Conservation (phyloP, 2,888 invertebrate species). For the Anaspis maculata region DNA sequence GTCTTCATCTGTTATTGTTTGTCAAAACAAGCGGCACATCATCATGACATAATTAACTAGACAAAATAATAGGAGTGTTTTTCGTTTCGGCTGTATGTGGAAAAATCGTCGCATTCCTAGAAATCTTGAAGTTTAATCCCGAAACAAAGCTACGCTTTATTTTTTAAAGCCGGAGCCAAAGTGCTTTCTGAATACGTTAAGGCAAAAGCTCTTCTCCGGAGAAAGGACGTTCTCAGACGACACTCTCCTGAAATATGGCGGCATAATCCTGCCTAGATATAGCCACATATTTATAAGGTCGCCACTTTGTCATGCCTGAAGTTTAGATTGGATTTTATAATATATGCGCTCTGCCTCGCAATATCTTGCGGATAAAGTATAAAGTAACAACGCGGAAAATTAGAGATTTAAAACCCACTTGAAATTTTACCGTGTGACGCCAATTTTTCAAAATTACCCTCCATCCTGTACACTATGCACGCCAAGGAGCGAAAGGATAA, state of each 20-base stretch:
- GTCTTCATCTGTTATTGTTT: conserved; percentile 18
- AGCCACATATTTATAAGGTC: conserved; percentile 44
- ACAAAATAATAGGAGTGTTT: too few relatives aligned
- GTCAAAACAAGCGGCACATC: conserved; percentile 17
- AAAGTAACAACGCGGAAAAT: conserved; percentile 14
- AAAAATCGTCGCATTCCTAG: too few relatives aligned
- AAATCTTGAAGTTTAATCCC: too few relatives aligned
- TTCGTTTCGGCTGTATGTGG: too few relatives aligned
- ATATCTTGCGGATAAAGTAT: conserved; percentile 12
- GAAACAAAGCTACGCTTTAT: too few relatives aligned
- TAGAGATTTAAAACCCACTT: conserved; percentile 10
- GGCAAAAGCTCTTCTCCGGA: too few relatives aligned
- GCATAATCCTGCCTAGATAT: conserved; percentile 41
- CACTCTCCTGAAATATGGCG: conserved; percentile 37
- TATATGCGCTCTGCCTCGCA: conserved; percentile 28
- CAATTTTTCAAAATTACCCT: too few relatives aligned
- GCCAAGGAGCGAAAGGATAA: too few relatives aligned
- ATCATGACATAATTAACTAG: conserved; percentile 9
- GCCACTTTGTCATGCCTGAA: conserved; percentile 43
- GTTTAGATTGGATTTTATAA: conserved; percentile 46
- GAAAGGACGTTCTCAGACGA: too few relatives aligned
- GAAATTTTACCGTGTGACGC: neutral
- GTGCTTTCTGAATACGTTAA: too few relatives aligned
- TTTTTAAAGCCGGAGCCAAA: too few relatives aligned
- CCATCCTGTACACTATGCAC: too few relatives aligned